Percentiles rank a stretch among this genome's conserved stretches.
Evolutionary conservation across 1,140 invertebrate genomes (phyloP).

Genomic region (Achroia grisella): DNA sequence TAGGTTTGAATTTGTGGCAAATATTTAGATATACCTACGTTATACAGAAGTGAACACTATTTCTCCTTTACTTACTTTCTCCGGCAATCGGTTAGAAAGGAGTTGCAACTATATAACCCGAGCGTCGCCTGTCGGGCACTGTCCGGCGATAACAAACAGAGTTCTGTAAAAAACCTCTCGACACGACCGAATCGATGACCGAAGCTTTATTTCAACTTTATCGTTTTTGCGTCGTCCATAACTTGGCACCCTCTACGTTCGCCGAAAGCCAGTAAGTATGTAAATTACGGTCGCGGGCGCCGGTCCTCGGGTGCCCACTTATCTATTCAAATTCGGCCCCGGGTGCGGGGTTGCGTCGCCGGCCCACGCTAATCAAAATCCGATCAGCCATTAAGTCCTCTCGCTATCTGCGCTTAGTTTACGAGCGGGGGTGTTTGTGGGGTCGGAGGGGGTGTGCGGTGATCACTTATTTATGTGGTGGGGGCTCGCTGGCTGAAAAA

Average conservation of each 20-base stretch:
- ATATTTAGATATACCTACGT: too few species aligned
- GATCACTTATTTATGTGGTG: constrained; percentile 67
- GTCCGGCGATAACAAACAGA: constrained; percentile 55
- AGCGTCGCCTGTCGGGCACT: not conserved
- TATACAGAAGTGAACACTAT: too few species aligned
- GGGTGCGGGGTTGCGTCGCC: constrained; percentile 56
- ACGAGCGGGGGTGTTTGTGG: constrained; percentile 39
- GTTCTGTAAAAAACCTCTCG: constrained; percentile 48
- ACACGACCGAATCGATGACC: constrained; percentile 56
- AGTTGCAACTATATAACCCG: too few species aligned
- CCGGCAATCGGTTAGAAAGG: too few species aligned
- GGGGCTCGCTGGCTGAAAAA: constrained; percentile 50
- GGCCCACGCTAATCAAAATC: constrained; percentile 71
- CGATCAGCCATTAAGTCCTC: constrained; percentile 72
- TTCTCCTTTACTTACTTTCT: too few species aligned
- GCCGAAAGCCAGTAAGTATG: constrained; percentile 70
- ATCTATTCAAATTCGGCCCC: constrained; percentile 69
- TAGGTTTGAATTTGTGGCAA: too few species aligned
- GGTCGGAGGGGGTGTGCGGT: constrained; percentile 22
- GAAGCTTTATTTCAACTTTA: constrained; percentile 67
- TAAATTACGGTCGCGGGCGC: constrained; percentile 66
- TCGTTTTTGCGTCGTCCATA: constrained; percentile 63
- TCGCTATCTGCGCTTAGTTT: constrained; percentile 68
- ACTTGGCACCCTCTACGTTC: constrained; percentile 57
- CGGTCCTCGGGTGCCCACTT: constrained; percentile 65